These are phyloP conservation scores for Theocolax elegans DNA, from an alignment of 1,140 invertebrate species.

Conservation along the genomic window DNA sequence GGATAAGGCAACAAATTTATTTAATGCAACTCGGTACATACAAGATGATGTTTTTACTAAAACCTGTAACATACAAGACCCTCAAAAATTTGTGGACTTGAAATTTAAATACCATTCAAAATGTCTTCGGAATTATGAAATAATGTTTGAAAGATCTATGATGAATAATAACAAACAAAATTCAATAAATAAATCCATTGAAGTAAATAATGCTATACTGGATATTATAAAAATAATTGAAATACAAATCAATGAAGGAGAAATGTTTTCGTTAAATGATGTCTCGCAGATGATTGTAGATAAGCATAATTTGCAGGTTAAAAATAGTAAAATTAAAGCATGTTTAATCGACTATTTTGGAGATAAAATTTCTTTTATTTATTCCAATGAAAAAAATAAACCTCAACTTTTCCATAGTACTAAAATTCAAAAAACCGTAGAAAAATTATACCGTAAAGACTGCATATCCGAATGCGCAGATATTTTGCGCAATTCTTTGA, in stretches of 20 bases:
- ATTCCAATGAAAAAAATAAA: conserved; percentile 7
- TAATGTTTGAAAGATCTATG: no score
- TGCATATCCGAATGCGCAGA: neutral
- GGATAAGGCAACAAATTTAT: no score
- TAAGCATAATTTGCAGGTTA: neutral
- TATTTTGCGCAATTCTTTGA: neutral
- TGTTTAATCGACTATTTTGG: neutral
- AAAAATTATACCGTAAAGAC: neutral
- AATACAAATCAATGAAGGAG: neutral
- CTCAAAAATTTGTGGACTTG: no score
- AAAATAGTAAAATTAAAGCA: neutral
- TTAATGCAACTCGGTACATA: no score
- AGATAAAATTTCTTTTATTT: neutral
- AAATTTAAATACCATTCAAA: no score
- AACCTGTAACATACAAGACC: no score
- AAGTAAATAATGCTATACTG: neutral
- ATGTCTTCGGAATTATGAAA: no score
- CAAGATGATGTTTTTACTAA: no score
- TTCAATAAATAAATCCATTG: neutral
- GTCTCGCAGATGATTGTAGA: neutral
- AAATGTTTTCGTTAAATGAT: no score
- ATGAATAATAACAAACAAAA: neutral
- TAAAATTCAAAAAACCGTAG: neutral
- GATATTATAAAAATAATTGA: neutral
- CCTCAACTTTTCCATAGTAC: neutral